Conservation (phyloP, 2,888 invertebrate genomes). For the Cheilosia pagana region DNA sequence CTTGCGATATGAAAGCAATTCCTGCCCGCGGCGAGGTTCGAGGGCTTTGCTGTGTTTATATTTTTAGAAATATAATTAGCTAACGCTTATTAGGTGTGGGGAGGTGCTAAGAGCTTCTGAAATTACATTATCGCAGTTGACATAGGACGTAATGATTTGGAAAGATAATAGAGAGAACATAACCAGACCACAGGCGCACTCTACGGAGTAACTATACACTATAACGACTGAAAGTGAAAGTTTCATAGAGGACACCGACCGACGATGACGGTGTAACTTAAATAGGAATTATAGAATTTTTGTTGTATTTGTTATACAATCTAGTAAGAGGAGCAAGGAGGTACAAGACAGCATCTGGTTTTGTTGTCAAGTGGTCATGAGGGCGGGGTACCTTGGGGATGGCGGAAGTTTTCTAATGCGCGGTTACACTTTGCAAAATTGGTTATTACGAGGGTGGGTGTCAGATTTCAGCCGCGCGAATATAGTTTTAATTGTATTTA, state of each 20-base stretch:
- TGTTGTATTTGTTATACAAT: not conserved
- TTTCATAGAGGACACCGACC: conserved; percentile 29
- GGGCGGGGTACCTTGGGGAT: not conserved
- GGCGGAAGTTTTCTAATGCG: not conserved
- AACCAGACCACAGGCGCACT: not conserved
- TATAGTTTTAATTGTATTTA: not conserved
- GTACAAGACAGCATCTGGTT: not conserved
- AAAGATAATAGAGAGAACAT: conserved; percentile 46
- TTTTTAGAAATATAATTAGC: conserved; percentile 57
- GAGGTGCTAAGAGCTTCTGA: conserved; percentile 31
- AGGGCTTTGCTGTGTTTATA: not conserved
- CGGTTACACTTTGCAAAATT: not conserved
- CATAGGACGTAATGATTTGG: conserved; percentile 61
- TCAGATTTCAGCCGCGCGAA: not conserved
- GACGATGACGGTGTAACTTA: not conserved
- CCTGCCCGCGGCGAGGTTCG: not conserved
- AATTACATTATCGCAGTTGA: conserved; percentile 69
- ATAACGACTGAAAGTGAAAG: conserved; percentile 26
- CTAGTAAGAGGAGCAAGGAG: not conserved
- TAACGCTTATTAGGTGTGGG: conserved; percentile 28
- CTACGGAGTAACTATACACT: not conserved
- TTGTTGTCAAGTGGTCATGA: not conserved
- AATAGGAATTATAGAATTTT: not conserved
- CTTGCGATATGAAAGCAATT: not conserved
- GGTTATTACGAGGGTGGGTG: not conserved